Conservation (phyloP, 2,888 invertebrate species). For the Thelaira solivaga region DNA sequence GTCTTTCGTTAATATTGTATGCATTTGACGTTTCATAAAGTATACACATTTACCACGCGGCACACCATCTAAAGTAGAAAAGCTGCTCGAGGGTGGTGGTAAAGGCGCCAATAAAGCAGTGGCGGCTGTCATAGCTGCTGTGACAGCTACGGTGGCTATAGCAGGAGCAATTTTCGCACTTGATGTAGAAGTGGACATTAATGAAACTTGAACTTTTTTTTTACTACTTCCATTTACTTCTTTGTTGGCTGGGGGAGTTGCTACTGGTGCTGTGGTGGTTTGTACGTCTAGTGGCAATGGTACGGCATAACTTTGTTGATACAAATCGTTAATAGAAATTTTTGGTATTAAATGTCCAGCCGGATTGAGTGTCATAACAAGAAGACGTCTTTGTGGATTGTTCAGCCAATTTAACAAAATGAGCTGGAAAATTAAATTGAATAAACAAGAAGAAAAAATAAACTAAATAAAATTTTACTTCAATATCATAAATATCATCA, state of each 20-base stretch:
- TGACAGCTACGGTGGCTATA: constrained; percentile 62
- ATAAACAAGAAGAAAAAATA: neutral
- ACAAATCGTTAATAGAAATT: constrained; percentile 76
- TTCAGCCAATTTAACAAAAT: constrained; percentile 76
- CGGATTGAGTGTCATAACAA: constrained; percentile 76
- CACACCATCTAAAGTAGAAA: constrained; percentile 74
- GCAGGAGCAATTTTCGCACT: constrained; percentile 31
- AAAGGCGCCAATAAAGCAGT: constrained; percentile 68
- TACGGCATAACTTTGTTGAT: constrained; percentile 67
- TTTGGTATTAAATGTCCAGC: constrained; percentile 78
- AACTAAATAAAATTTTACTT: neutral
- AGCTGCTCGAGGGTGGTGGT: constrained; percentile 73
- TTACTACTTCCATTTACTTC: constrained; percentile 3
- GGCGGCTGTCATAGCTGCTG: constrained; percentile 66
- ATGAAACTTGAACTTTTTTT: constrained; percentile 40
- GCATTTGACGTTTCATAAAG: constrained; percentile 77
- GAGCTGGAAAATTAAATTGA: constrained; percentile 70
- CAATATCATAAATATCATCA: constrained; percentile 14
- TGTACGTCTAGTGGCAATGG: constrained; percentile 27
- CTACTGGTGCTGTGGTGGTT: neutral
- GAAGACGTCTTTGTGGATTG: constrained; percentile 72
- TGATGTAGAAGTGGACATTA: constrained; percentile 52
- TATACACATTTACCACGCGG: constrained; percentile 78
- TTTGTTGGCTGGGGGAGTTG: neutral
- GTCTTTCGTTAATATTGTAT: constrained; percentile 70